Base-by-base conservation (phyloP, 2,797 vertebrate species). In the Varecia variegata region DNA sequence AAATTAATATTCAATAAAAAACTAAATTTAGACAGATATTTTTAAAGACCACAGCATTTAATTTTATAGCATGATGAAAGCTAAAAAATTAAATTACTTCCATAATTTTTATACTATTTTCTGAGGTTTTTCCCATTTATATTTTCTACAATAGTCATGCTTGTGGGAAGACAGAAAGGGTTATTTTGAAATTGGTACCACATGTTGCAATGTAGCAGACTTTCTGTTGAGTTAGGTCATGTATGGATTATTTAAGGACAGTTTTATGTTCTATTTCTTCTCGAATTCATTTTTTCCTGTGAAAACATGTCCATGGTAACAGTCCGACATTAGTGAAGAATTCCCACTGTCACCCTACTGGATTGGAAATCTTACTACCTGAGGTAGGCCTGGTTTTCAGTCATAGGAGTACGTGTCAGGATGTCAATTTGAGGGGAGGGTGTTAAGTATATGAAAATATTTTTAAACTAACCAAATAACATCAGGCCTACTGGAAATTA, bases 1-100 rank as follows among this genome's bases (percentile, higher is more conserved):
- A 92, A 95, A 73, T 10, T 93, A 76, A 84, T 56, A 90, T 50
- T 79, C 8, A 94, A 68, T 93, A 60, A 74, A 79, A 90, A 87
- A 77, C 60, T 90, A 88, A 85, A 77, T 79, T 68, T 85, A 94
- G 58, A 79, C 47, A 50, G 25, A 76, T 11, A 9, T 92, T 96
- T 77, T 56, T 90, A 76, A 71, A 86, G 13, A 77, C 23, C 27
- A 73, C 27, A 76, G 50, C n/a, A 88, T 52, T 95, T 73, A 43
- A 88, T 52, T 85, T 93, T 67, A 50, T 14, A 40, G 43, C 35
- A 84, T 5, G 60, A 67, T 56, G 83, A 92, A 94, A 93, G 15
- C 58, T 83, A 84, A 81, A 81, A 88, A 23, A 74, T 94, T 65
- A 74, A 70, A 82, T 60, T 84, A 45, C 47, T 94, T 93, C 30